Evolutionary conservation across 2,113 vertebrate species (phyloP), one percentile per base, ranked within the genome.

Genomic region (Cinclus cinclus): DNA sequence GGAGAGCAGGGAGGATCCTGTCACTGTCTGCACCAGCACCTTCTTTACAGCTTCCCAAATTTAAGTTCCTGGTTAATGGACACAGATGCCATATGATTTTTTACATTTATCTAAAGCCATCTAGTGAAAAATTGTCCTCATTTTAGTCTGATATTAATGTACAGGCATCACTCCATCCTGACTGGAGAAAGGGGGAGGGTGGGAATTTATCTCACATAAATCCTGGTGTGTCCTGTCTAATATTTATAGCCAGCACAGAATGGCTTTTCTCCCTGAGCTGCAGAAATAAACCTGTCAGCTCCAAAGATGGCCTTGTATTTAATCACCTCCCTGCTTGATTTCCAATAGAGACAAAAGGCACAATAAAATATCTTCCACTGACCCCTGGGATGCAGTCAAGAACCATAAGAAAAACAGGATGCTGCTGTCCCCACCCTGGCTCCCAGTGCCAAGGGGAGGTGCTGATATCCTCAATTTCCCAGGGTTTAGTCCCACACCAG

Each of bases 261-360:
- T 78, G 83, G 76, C 75, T 89, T 87, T 65, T 87, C 76, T 25
- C 74, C 73, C 47, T 42, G 23, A 77, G 92, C 67, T 93, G 86
- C 92, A 95, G 95, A 95, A 95, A 97, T 96, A 93, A 95, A 97
- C 53, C 95, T 96, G 95, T 90, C 97, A 96, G 47, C 84, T 93
- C 77, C n/a, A 35, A 79, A 94, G 94, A 95, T 58, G 86, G 95
- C 83, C 90, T 77, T 89, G 90, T 58, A 70, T 82, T 96, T 94
- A 77, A 93, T 89, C 96, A 87, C 73, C 31, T 68, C 67, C 90
- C 35, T 73, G 91, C 83, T 87, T 92, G 93, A 83, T 96, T 93
- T 92, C 95, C 33, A 89, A 91, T 63, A 59, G 95, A 91, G 92
- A 95, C 79, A 93, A 92, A 95, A 92, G 83, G 88, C 88, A 69